These are phyloP conservation scores for Molothrus aeneus DNA, from an alignment of 2,797 vertebrate species.

Conservation along the genomic window DNA sequence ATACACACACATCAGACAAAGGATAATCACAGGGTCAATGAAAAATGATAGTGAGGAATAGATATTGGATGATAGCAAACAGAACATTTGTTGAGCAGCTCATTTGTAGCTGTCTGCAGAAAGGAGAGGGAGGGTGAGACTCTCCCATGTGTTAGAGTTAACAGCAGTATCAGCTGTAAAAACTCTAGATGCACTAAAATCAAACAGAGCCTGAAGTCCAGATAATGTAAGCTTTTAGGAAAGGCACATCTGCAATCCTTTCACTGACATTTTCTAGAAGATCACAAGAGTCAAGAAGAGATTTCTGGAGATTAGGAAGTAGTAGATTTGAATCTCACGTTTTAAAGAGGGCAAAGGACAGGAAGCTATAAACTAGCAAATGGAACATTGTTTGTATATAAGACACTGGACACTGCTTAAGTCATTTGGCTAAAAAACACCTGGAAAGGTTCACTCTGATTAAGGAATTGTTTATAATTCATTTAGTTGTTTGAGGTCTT, in stretches of 20 bases:
- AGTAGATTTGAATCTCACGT: neutral
- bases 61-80: conserved; percentile 41
- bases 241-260: neutral
- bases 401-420: conserved; percentile 15
- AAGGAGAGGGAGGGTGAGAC: conserved; percentile 23
- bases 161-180: conserved; percentile 34
- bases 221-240: neutral
- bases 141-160: conserved; percentile 22
- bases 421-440: conserved; percentile 34
- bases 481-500: neutral
- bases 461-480: neutral
- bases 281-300: conserved; percentile 8
- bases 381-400: conserved; percentile 27
- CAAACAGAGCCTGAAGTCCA: neutral
- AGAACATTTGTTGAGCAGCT: conserved; percentile 48
- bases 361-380: conserved; percentile 48
- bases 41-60: conserved; percentile 16
- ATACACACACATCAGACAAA: conserved; percentile 7
- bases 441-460: conserved; percentile 25
- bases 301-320: conserved; percentile 10
- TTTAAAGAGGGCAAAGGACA: conserved; percentile 42
- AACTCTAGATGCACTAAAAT: conserved; percentile 26
- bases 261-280: conserved; percentile 24
- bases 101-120: conserved; percentile 55
- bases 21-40: neutral